Conservation (phyloP, 2,113 vertebrate species). For the Eulacestoma nigropectus region DNA sequence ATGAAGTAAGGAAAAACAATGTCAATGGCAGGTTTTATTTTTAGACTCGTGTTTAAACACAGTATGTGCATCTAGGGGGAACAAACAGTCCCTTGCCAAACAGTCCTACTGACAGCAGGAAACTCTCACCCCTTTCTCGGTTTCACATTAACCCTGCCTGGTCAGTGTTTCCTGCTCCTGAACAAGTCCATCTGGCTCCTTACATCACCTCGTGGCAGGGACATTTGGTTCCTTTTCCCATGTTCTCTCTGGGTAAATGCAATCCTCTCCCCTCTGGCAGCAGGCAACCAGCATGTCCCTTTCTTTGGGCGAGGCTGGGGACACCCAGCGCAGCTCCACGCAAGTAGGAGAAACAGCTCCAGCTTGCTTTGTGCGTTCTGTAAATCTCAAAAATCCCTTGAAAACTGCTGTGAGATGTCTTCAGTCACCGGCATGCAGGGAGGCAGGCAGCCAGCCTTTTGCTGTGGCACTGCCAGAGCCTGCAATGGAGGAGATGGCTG, state of each 20-base stretch:
- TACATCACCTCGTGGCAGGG: not conserved
- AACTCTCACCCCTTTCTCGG: not conserved
- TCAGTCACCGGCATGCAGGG: not conserved
- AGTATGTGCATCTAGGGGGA: conserved; percentile 19
- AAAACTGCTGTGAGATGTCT: not conserved
- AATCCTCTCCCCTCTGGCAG: not conserved
- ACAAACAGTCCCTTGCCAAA: conserved; percentile 43
- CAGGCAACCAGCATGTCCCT: not conserved
- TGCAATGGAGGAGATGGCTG: not conserved
- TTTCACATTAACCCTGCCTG: not conserved
- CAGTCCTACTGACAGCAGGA: conserved; percentile 24
- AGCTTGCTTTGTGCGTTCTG: not conserved
- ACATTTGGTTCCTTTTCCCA: not conserved
- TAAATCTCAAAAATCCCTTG: not conserved
- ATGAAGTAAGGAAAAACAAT: conserved; percentile 61
- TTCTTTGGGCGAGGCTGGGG: not conserved
- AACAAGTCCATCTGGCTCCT: not conserved
- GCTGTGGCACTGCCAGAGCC: not conserved
- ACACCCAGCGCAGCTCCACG: not conserved
- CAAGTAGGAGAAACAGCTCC: not conserved
- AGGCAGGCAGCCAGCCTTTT: not conserved
- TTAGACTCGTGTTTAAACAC: conserved; percentile 38
- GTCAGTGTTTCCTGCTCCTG: not conserved
- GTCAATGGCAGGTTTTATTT: conserved; percentile 47
- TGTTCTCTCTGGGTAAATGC: not conserved